Base-by-base conservation (phyloP, 2,113 vertebrate species). In the Lathamus discolor region DNA sequence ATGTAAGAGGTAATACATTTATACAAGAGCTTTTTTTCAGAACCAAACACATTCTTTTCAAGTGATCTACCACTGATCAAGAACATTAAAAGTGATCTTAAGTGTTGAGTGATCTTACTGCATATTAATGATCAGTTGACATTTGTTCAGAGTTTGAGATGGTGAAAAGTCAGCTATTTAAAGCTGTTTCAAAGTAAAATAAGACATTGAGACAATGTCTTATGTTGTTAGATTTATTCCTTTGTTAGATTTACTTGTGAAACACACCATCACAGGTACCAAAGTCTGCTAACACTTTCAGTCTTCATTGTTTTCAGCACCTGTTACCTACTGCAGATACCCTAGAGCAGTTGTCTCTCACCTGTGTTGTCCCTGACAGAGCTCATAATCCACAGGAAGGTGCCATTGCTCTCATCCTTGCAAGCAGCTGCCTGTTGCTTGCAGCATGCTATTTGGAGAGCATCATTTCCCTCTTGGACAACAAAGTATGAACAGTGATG, bases 181-280 rank as follows among this genome's bases (percentile, higher is more conserved):
- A 76, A 84, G 35, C 41, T 75, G n/a, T 72, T 72, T 70, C 51
- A 67, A 78, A 44, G 18, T 69, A 67, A 89, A 74, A 41, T 37
- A 75, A 79, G 52, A 39, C 6, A 33, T 11, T 22, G 27, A 88
- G 62, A 57, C 12, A 52, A 31, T 55, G 29, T 55, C 54, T 55
- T 54, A 54, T 31, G 31, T 31, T 54, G 52, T 54, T 54, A 31
- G 17, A 55, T 55, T 31, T 66, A 43, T 35, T 28, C 29, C 83
- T 93, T 93, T 76, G 35, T 82, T 76, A 72, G 28, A 75, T 95
- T 79, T 74, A 73, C 88, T 78, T 85, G 57, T 73, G 37, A 83
- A 88, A 33, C 48, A 35, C 19, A 57, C 10, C 39, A 23, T 82
- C 69, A 49, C n/a, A 41, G 27, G 22, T 87, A 55, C 33, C 14